Base-by-base conservation (phyloP, 2,113 vertebrate genomes). In the Sander lucioperca region DNA sequence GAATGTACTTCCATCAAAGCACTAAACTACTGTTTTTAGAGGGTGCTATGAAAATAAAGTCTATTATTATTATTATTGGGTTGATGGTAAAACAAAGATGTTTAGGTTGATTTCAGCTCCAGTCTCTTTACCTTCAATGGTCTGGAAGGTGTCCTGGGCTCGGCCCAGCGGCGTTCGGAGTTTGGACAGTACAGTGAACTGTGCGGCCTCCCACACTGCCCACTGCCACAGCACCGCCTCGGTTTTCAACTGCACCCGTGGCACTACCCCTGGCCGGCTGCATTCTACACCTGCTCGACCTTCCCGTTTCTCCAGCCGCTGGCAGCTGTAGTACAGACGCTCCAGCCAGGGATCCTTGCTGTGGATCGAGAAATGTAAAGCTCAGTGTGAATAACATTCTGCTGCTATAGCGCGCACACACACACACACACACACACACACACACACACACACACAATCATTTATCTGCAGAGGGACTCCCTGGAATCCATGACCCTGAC, bases 281-380 rank as follows among this genome's bases (percentile, higher is more conserved):
- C 75, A 63, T 1, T 92, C 89, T 0, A 5, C 63, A 1, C 77
- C 51, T 1, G 86, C 75, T 81, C 95, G 21, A 89, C 94, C 65
- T 21, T 98, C 98, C 13, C 95, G 95, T 77, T 97, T 99, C 86
- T 99, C 98, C 9, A 98, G 92, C 16, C 98, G 96, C 85, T 99
- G 98, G 91, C 98, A 99, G 93, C 98, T 99, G 88, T 97, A 96
- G 94, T 97, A 99, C 82, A 99, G 94, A 14, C 97, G 96, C 94
- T 99, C 98, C 91, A 99, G 91, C 98, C 98, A 99, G 0, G 97
- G 97, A 86, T 99, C 98, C 89, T 99, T 99, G 84, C 98, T 99
- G 94, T 70, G 85, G 86, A 77, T 1, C 61, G 10, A 88, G 11
- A 48, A 18, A 39, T 0, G 13, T 5, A 6, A n/a, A 36, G 8